Conservation (phyloP, 2,113 vertebrate species). For the Noctilio leporinus region DNA sequence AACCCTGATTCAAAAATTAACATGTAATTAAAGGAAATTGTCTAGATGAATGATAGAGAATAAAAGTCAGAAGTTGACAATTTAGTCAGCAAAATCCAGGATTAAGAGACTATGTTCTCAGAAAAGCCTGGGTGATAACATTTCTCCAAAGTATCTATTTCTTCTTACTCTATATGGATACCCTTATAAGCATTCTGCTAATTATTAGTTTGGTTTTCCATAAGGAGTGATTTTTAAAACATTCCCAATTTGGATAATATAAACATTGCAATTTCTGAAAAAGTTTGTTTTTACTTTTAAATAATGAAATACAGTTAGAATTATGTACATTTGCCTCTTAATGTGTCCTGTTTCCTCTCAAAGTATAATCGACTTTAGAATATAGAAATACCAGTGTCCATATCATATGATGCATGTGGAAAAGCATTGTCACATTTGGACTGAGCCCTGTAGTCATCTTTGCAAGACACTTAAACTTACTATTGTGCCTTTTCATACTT, state of each 20-base stretch:
- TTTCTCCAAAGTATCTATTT: neutral
- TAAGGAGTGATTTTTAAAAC: neutral
- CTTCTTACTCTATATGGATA: neutral
- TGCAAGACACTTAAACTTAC: neutral
- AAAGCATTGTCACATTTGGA: neutral
- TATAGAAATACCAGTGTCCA: neutral
- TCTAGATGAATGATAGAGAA: neutral
- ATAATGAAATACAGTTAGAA: neutral
- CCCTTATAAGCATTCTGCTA: neutral
- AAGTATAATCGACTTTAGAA: neutral
- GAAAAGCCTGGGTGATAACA: neutral
- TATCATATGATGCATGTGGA: neutral
- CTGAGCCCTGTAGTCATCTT: neutral
- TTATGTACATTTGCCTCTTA: neutral
- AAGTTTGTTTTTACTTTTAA: neutral
- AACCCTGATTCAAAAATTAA: slow-evolving; percentile 3
- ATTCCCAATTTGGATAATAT: neutral
- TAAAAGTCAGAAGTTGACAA: neutral
- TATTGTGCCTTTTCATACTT: neutral
- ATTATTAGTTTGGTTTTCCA: neutral
- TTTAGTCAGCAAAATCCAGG: neutral
- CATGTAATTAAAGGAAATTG: neutral
- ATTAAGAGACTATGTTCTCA: neutral
- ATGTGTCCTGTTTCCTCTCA: neutral
- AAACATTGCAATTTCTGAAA: neutral